Evolutionary conservation across 2,888 invertebrate species (phyloP), one percentile per base, ranked within the genome.

Genomic region (Drosophila antonietae): DNA sequence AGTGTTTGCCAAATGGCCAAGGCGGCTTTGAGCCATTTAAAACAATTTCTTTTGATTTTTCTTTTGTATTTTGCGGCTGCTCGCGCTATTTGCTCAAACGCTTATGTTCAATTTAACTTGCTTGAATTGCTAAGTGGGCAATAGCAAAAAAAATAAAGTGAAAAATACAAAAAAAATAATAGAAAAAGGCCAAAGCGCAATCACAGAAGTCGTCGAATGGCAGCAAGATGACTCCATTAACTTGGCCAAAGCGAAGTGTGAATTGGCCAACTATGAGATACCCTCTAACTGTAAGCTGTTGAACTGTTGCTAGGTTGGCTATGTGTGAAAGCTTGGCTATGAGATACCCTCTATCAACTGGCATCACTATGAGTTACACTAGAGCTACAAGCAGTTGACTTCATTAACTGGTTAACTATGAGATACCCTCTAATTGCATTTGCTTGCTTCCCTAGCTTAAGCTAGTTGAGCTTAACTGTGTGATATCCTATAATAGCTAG

Each of bases 1-100:
- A 2, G 12, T 43, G 10, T 43, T 51, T 33, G 51, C 33, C 28
- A 37, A 39, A 18, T 44, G 28, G 49, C 23, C 41, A 41, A 41
- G 56, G 41, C 61, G 49, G 33, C 41, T 49, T 14, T 9, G 7
- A 68, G 39, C 43, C 57, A 68, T 68, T 80, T 73, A 80, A 83
- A 80, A 76, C 77, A 83, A 76, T 83, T 87, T 79, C 70, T 65
- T 87, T 88, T 73, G 82, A 79, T 79, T 49, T 49, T 41, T 18
- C 49, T 65, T 71, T 77, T 80, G 66, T 64, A 56, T 64, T 71
- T 70, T 77, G 77, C 65, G 79, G 71, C 23, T 64, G 51, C 46
- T 65, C 43, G 63, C 65, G 81, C 74, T 62, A 75, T 78, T 80
- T 75, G 69, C 79, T 75, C 78, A 75, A 81, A 71, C 60, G 75